Percentiles rank a stretch among this genome's conserved stretches.
Conservation (phyloP, 1,140 invertebrate genomes). For the Heliconius congener region DNA sequence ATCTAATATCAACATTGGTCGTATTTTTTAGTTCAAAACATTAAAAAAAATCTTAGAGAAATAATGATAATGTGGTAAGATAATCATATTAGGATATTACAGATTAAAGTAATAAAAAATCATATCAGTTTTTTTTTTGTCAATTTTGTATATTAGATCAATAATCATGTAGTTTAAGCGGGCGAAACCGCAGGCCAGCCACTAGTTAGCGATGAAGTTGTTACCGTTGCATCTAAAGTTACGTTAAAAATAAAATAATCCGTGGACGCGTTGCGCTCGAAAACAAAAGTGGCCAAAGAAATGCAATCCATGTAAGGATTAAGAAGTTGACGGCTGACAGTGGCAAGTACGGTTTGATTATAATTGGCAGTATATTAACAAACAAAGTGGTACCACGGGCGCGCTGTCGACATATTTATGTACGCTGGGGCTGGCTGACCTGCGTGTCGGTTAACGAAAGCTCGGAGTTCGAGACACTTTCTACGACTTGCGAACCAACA, state of each 20-base stretch:
- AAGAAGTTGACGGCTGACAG: constrained; percentile 69
- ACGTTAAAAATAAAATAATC: constrained; percentile 21
- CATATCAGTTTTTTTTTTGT: too few species aligned
- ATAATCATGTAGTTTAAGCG: too few species aligned
- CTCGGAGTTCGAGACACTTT: constrained; percentile 76
- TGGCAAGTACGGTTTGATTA: constrained; percentile 73
- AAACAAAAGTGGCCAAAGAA: constrained; percentile 51
- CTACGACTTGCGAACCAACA: constrained; percentile 68
- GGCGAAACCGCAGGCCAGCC: too few species aligned
- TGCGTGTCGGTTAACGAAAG: constrained; percentile 70
- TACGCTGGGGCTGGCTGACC: constrained; percentile 61
- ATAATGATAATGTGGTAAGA: too few species aligned
- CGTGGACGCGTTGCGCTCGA: constrained; percentile 35
- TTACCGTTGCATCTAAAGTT: background rate
- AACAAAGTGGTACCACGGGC: constrained; percentile 73
- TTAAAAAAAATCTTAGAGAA: too few species aligned
- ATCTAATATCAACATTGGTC: too few species aligned
- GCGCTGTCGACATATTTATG: constrained; percentile 74
- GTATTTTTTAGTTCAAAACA: too few species aligned
- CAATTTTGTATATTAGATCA: too few species aligned
- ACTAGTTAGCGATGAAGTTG: background rate
- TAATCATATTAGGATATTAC: too few species aligned
- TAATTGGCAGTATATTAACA: constrained; percentile 81
- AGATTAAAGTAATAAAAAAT: too few species aligned
- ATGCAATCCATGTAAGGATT: constrained; percentile 55